Evolutionary conservation across 2,797 vertebrate species (phyloP).

Genomic region (Nothura maculosa): DNA sequence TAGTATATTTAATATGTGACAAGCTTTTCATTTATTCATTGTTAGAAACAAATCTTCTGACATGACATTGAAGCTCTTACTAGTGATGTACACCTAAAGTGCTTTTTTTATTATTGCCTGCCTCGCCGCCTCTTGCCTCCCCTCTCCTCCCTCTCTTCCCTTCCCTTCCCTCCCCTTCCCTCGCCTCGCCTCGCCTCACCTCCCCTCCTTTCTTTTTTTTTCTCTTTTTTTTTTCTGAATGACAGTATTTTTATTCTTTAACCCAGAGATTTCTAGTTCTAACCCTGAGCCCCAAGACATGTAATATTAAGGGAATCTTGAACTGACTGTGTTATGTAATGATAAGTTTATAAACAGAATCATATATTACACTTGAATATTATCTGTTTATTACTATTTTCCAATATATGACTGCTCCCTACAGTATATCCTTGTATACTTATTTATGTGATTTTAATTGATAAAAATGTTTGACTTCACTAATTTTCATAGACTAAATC

Average conservation of each 20-base stretch:
- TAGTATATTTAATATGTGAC: not conserved
- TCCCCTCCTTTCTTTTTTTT: too few relatives aligned
- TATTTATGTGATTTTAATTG: not conserved
- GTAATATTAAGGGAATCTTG: not conserved
- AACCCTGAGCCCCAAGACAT: not conserved
- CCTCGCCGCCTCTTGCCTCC: too few relatives aligned
- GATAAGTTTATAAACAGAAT: not conserved
- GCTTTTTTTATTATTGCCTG: not conserved
- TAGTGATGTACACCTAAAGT: not conserved
- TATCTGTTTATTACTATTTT: not conserved
- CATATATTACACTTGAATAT: not conserved
- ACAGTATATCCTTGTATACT: not conserved
- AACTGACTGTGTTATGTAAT: not conserved
- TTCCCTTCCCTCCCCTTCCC: too few relatives aligned
- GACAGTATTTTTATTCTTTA: not conserved
- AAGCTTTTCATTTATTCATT: constrained; percentile 9
- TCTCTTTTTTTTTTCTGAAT: not conserved
- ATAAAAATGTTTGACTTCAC: not conserved
- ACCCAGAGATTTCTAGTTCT: not conserved
- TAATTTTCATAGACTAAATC: not conserved
- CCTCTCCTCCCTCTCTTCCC: too few relatives aligned
- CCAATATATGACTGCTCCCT: not conserved
- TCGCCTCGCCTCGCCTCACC: too few relatives aligned
- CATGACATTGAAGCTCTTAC: not conserved
- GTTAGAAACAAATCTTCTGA: not conserved